phyloP scores from a whole-genome alignment of 2,888 invertebrate species.

The Ametastegia equiseti region DNA sequence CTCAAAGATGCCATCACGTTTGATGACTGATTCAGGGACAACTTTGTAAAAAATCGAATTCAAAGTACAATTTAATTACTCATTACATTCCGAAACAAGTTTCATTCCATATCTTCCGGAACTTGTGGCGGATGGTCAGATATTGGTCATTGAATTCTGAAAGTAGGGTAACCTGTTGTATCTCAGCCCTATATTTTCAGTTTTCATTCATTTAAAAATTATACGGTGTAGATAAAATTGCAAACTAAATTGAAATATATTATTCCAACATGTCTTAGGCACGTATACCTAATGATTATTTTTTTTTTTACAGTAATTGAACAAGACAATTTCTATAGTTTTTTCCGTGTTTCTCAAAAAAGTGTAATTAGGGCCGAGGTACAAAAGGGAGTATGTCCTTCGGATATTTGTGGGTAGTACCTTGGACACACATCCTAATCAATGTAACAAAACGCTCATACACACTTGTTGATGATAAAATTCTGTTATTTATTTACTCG shows the following conservation, averaged over 20 bases:
- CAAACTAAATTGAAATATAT: background rate
- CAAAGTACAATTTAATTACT: too few species aligned
- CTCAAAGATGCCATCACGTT: background rate
- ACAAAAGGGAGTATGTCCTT: conserved; percentile 2
- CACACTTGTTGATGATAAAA: background rate
- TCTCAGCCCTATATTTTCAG: conserved; percentile 25
- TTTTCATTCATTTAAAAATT: conserved; percentile 18
- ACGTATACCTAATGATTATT: too few species aligned
- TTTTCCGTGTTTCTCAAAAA: background rate
- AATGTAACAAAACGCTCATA: background rate
- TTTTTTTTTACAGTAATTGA: background rate
- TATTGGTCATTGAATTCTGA: too few species aligned
- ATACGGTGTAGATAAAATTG: background rate
- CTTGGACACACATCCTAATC: conserved; percentile 22
- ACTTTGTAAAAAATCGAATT: too few species aligned
- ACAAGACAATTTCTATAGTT: background rate
- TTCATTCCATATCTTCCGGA: too few species aligned
- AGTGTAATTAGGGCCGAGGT: conserved; percentile 12
- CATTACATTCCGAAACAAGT: too few species aligned
- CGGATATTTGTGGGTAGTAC: conserved; percentile 26
- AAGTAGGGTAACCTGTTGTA: conserved; percentile 29
- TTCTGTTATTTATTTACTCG: background rate
- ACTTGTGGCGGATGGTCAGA: too few species aligned
- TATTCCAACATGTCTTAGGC: conserved; percentile 5
- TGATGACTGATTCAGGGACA: too few species aligned